Evolutionary conservation across 2,888 invertebrate genomes (phyloP).

Genomic region (Iphiclides podalirius): DNA sequence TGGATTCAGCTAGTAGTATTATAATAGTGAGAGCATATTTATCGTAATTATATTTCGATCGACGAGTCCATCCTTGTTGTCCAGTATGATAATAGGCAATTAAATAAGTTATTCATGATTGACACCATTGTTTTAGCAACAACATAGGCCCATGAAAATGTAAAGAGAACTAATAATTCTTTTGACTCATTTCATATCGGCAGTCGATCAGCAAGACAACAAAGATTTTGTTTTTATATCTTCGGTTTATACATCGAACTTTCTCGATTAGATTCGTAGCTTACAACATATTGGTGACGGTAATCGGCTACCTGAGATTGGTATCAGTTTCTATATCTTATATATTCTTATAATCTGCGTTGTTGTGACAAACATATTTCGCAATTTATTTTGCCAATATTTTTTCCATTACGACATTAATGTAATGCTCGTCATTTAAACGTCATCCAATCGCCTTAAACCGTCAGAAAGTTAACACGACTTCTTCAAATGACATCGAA

Average conservation of each 20-base stretch:
- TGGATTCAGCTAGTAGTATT: too few relatives aligned
- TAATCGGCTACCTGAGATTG: slow-evolving; percentile 13
- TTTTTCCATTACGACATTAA: not conserved
- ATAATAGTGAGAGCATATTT: too few relatives aligned
- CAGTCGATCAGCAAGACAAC: slow-evolving; percentile 7
- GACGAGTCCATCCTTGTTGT: too few relatives aligned
- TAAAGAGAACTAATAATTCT: too few relatives aligned
- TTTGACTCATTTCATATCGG: not conserved
- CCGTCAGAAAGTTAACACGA: too few relatives aligned
- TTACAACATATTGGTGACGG: slow-evolving; percentile 1
- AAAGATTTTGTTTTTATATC: slow-evolving; percentile 12
- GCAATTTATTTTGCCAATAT: not conserved
- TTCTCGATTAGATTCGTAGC: slow-evolving; percentile 3
- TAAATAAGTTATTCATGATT: too few relatives aligned
- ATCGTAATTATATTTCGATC: too few relatives aligned
- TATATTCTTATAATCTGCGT: slow-evolving; percentile 3
- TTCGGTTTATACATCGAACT: slow-evolving; percentile 13
- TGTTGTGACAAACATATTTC: not conserved
- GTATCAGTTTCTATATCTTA: slow-evolving; percentile 2
- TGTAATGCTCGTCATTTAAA: not conserved
- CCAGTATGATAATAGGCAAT: too few relatives aligned
- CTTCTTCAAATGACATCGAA: too few relatives aligned
- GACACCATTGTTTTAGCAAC: too few relatives aligned
- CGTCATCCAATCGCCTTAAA: too few relatives aligned
- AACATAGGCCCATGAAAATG: too few relatives aligned